Evolutionary conservation across 2,113 vertebrate genomes (phyloP).

Genomic region (Syngnathoides biaculeatus): DNA sequence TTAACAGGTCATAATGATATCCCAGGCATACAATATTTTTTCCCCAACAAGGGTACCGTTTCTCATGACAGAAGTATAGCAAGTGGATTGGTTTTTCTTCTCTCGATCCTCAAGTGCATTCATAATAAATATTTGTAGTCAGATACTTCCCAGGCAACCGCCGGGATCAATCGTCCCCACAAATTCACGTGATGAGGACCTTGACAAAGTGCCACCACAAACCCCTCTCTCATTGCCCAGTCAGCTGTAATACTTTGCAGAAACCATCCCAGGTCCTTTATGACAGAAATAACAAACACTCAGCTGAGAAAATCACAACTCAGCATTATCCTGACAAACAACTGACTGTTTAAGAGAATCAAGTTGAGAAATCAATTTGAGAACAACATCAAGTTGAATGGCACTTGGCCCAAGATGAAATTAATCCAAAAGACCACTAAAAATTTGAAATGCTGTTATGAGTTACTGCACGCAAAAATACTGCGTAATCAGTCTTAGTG

Average conservation of each 20-base stretch:
- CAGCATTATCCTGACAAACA: background rate
- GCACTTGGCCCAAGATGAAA: background rate
- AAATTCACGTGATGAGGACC: conserved; percentile 10
- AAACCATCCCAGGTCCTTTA: background rate
- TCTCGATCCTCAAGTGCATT: conserved; percentile 1
- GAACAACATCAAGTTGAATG: background rate
- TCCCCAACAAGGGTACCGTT: background rate
- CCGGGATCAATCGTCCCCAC: conserved; percentile 11
- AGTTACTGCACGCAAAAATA: too few species aligned
- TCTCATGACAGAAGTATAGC: background rate
- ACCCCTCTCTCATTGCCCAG: conserved; percentile 8
- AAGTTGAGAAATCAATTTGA: background rate
- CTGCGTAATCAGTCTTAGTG: too few species aligned
- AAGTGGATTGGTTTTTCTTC: background rate
- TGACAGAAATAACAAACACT: background rate
- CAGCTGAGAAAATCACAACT: background rate
- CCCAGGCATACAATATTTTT: background rate
- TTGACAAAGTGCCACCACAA: conserved; percentile 13
- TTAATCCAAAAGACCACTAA: background rate
- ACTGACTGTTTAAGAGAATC: background rate
- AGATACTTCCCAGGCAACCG: conserved; percentile 1
- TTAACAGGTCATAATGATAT: background rate
- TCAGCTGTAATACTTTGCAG: conserved; percentile 12
- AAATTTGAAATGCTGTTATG: background rate
- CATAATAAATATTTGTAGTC: conserved; percentile 1